Evolutionary conservation across 2,888 invertebrate species (phyloP).

Genomic region (Baccha elongata): DNA sequence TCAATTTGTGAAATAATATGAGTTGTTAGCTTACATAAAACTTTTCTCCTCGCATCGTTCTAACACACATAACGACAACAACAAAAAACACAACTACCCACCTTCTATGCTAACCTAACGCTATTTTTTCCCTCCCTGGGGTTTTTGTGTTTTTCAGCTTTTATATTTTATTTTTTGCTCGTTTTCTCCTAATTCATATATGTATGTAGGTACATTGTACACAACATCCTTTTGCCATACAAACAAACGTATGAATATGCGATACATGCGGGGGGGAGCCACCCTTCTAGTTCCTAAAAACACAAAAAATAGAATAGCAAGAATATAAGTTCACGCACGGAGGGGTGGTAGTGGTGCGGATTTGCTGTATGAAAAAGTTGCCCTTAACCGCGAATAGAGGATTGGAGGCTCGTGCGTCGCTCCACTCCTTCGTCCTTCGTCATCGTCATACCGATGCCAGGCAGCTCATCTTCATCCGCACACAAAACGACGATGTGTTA

Average conservation of each 20-base stretch:
- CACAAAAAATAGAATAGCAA: constrained; percentile 62
- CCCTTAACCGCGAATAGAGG: constrained; percentile 76
- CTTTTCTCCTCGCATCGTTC: constrained; percentile 51
- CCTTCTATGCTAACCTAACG: constrained; percentile 59
- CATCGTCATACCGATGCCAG: neutral
- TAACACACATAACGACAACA: constrained; percentile 49
- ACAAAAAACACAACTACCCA: constrained; percentile 27
- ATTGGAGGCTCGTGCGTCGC: constrained; percentile 49
- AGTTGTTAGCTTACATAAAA: constrained; percentile 68
- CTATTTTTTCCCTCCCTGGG: constrained; percentile 44
- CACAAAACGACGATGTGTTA: constrained; percentile 47
- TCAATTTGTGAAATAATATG: constrained; percentile 73
- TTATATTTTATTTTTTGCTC: constrained; percentile 55
- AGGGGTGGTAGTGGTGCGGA: neutral
- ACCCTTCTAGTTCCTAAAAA: constrained; percentile 74
- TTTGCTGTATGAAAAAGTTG: constrained; percentile 67
- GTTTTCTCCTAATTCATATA: constrained; percentile 73
- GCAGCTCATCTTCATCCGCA: constrained; percentile 33
- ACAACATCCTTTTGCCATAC: constrained; percentile 54
- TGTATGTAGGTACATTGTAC: too few species aligned
- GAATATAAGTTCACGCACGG: constrained; percentile 36
- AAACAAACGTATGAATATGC: constrained; percentile 56
- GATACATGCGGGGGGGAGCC: constrained; percentile 57
- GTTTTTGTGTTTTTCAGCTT: constrained; percentile 47
- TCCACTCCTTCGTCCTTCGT: neutral